These are phyloP conservation scores for Lordiphosa fenestrarum DNA, from an alignment of 2,888 invertebrate species.

Conservation along the genomic window DNA sequence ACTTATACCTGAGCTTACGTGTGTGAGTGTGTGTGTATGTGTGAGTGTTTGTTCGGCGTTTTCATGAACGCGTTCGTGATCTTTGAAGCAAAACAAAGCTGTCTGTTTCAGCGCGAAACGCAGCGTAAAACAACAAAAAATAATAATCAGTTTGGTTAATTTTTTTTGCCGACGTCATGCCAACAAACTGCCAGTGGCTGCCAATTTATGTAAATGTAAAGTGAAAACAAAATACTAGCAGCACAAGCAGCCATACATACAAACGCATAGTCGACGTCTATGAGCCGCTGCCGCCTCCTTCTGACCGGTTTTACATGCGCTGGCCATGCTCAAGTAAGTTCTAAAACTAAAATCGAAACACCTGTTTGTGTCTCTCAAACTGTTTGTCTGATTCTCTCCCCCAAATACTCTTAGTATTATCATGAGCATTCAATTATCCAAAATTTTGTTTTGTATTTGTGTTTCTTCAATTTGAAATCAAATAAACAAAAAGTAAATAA, in stretches of 20 bases:
- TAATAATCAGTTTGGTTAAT: conserved; percentile 5
- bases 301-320: conserved; percentile 45
- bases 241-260: background rate
- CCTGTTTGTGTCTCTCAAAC: conserved; percentile 10
- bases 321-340: conserved; percentile 67
- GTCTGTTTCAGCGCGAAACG: conserved; percentile 59
- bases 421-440: conserved; percentile 45
- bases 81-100: conserved; percentile 74
- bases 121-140: conserved; percentile 35
- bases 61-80: conserved; percentile 76
- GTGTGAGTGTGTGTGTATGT: conserved; percentile 21
- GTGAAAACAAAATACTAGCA: conserved; percentile 46
- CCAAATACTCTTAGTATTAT: too few species aligned
- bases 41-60: conserved; percentile 36
- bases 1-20: conserved; percentile 1
- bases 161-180: conserved; percentile 64
- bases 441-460: conserved; percentile 32
- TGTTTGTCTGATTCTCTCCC: background rate
- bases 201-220: conserved; percentile 60
- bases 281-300: conserved; percentile 33
- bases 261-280: conserved; percentile 7
- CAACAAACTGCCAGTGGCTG: conserved; percentile 63
- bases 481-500: conserved; percentile 43
- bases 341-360: background rate
- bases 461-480: conserved; percentile 39